A percentile compares a stretch with the other conserved stretches of the same genome.
Conservation (phyloP, 1,140 invertebrate species). For the Orussus abietinus region DNA sequence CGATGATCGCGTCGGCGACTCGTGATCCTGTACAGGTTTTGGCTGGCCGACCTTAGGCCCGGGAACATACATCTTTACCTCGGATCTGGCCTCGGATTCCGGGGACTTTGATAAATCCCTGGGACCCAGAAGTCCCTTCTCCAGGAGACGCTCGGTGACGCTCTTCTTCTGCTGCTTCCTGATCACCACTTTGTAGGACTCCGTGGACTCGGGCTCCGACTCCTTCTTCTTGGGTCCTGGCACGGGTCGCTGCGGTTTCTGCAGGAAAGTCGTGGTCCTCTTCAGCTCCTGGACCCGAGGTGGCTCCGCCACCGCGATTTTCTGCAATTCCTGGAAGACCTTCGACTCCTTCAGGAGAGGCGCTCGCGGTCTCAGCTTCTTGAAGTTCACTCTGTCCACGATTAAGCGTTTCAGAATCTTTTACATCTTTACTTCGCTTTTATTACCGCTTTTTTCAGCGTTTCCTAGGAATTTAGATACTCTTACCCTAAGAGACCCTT, state of each 20-base stretch:
- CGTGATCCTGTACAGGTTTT: too few relatives aligned
- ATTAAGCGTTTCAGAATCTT: too few relatives aligned
- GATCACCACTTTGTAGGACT: conserved; percentile 52
- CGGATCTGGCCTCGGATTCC: conserved; percentile 31
- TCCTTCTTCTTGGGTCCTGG: conserved; percentile 48
- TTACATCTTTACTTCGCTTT: too few relatives aligned
- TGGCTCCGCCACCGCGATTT: conserved; percentile 45
- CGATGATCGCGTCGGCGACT: too few relatives aligned
- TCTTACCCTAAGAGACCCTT: conserved; percentile 64
- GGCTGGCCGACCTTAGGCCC: conserved; percentile 10
- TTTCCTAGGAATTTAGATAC: too few relatives aligned
- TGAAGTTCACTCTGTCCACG: conserved; percentile 63
- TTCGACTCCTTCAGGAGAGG: conserved; percentile 65
- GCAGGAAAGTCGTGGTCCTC: conserved; percentile 67
- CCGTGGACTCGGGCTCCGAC: conserved; percentile 20
- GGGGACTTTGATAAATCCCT: conserved; percentile 28
- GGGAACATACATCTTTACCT: conserved; percentile 35
- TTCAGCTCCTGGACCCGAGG: conserved; percentile 55
- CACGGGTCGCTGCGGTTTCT: conserved; percentile 63
- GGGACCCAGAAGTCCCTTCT: conserved; percentile 38
- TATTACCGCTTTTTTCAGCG: too few relatives aligned
- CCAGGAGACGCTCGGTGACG: conserved; percentile 40
- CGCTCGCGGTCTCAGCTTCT: conserved; percentile 62
- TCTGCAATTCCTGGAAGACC: conserved; percentile 62
- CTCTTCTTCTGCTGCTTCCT: conserved; percentile 51